These are phyloP conservation scores for Druon quercuslanigerum DNA, from an alignment of 1,140 invertebrate species.

Conservation along the genomic window DNA sequence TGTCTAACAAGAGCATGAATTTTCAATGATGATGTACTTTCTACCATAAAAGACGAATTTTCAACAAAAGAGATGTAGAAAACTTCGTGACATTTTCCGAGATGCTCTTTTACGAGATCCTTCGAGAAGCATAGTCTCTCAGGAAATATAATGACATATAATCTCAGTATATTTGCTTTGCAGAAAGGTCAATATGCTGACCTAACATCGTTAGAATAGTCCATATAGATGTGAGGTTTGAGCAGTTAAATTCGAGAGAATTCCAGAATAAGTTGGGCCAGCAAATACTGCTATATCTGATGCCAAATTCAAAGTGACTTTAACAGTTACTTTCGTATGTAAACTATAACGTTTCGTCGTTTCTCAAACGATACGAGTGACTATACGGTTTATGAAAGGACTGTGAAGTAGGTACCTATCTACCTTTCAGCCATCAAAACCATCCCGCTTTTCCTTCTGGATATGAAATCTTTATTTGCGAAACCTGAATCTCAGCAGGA, in stretches of 20 bases:
- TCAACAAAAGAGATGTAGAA: too few relatives aligned
- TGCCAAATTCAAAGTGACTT: constrained; percentile 28
- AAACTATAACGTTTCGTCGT: constrained; percentile 34
- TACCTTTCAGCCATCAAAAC: constrained; percentile 18
- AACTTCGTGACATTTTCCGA: too few relatives aligned
- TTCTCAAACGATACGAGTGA: not conserved
- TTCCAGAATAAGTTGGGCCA: not conserved
- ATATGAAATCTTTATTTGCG: constrained; percentile 24
- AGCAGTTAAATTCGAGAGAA: not conserved
- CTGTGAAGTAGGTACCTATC: constrained; percentile 6
- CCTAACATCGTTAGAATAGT: too few relatives aligned
- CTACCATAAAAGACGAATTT: too few relatives aligned
- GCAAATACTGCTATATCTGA: not conserved
- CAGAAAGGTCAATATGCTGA: too few relatives aligned
- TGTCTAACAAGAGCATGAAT: too few relatives aligned
- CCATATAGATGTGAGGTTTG: not conserved
- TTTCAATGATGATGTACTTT: too few relatives aligned
- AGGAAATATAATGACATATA: too few relatives aligned
- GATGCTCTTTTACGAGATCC: too few relatives aligned
- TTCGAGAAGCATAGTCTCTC: too few relatives aligned
- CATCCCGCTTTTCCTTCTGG: not conserved
- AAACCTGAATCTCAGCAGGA: constrained; percentile 26
- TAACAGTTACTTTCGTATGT: constrained; percentile 39
- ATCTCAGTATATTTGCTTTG: too few relatives aligned
- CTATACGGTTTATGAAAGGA: not conserved